phyloP scores from a whole-genome alignment of 2,888 invertebrate genomes.

The Mesoligia furuncula region DNA sequence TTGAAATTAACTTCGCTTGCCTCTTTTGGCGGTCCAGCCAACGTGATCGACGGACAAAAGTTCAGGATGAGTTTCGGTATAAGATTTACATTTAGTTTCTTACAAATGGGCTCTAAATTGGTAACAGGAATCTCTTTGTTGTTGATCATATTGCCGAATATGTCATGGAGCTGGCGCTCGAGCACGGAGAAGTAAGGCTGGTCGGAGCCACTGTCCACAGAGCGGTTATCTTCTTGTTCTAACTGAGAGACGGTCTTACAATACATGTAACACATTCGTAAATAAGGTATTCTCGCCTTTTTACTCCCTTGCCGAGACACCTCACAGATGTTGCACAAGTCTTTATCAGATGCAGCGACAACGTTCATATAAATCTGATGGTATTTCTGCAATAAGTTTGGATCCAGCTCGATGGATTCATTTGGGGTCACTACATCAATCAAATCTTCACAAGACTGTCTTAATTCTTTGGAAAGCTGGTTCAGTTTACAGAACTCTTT shows the following conservation, averaged over 20 bases:
- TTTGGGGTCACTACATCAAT: conserved; percentile 77
- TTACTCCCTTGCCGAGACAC: conserved; percentile 81
- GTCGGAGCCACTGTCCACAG: conserved; percentile 74
- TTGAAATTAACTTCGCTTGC: conserved; percentile 83
- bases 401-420: conserved; percentile 73
- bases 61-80: conserved; percentile 93
- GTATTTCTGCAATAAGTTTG: conserved; percentile 82
- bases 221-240: conserved; percentile 80
- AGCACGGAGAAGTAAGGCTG: conserved; percentile 89
- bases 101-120: conserved; percentile 92
- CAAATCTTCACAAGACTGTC: conserved; percentile 88
- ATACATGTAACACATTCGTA: conserved; percentile 90
- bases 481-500: conserved; percentile 88
- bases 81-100: conserved; percentile 93
- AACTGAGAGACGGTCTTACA: conserved; percentile 90
- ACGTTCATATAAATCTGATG: conserved; percentile 89
- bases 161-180: conserved; percentile 89
- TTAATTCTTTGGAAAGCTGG: conserved; percentile 85
- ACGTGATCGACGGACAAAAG: conserved; percentile 92
- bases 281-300: conserved; percentile 85
- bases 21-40: conserved; percentile 82
- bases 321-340: conserved; percentile 84
- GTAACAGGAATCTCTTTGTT: conserved; percentile 92
- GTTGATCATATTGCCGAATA: conserved; percentile 93
- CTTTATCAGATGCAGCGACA: conserved; percentile 87